A percentile compares a stretch with the other conserved stretches of the same genome.
phyloP scores from a whole-genome alignment of 2,113 vertebrate species.

The Peromyscus polionotus region DNA sequence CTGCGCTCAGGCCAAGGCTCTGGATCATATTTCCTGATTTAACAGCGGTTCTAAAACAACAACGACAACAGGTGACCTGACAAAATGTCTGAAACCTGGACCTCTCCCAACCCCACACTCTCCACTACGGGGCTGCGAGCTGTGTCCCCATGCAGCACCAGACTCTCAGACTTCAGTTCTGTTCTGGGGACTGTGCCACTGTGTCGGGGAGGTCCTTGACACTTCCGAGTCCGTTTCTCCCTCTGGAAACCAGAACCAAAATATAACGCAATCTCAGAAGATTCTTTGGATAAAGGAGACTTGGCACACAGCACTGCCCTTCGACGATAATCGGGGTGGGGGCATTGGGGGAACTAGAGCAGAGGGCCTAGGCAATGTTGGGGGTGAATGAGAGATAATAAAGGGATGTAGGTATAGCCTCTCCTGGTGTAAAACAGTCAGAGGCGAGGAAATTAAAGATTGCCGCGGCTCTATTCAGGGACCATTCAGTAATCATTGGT shows the following conservation, averaged over 20 bases:
- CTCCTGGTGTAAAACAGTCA: neutral
- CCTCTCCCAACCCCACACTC: neutral
- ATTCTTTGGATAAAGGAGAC: neutral
- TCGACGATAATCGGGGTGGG: neutral
- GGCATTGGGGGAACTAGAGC: too few relatives aligned
- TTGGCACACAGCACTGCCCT: neutral
- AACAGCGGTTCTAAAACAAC: neutral
- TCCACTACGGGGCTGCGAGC: too few relatives aligned
- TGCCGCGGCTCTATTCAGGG: neutral
- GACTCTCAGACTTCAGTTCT: neutral
- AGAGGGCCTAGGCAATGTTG: neutral
- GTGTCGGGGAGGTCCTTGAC: neutral
- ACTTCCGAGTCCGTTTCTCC: neutral
- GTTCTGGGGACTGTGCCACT: neutral
- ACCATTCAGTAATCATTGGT: neutral
- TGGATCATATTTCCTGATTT: conserved; percentile 38
- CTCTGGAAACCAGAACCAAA: neutral
- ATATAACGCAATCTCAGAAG: neutral
- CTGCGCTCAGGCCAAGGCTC: neutral
- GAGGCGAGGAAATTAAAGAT: neutral
- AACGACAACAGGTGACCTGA: neutral
- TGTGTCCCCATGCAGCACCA: neutral
- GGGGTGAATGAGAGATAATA: neutral
- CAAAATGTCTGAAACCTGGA: conserved; percentile 15
- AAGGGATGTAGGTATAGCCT: rapidly evolving